A percentile compares a stretch with the other conserved stretches of the same genome.
These are phyloP conservation scores for Ectemnius lituratus DNA, from an alignment of 2,888 invertebrate genomes.

Conservation along the genomic window DNA sequence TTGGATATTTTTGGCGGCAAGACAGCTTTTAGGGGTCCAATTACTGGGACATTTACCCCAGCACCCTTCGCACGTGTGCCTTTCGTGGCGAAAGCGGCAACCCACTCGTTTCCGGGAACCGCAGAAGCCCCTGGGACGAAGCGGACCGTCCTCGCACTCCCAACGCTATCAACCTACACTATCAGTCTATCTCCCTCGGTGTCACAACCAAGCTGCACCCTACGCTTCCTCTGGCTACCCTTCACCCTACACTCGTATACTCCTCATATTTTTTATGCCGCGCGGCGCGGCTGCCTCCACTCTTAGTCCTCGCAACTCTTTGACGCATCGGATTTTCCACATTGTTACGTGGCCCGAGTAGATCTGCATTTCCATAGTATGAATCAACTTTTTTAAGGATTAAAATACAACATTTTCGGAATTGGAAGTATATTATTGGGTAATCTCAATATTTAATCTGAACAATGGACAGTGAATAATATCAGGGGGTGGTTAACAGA, in stretches of 20 bases:
- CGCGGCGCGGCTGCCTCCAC: too few relatives aligned
- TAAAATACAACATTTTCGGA: too few relatives aligned
- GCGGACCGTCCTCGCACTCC: not conserved
- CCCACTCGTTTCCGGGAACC: conserved; percentile 70
- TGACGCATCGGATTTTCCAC: too few relatives aligned
- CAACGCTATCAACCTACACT: conserved; percentile 13
- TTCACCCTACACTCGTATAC: not conserved
- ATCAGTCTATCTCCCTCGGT: conserved; percentile 13
- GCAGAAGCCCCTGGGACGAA: conserved; percentile 54
- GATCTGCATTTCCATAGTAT: too few relatives aligned
- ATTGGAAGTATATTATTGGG: too few relatives aligned
- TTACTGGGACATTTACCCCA: conserved; percentile 33
- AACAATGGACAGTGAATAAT: too few relatives aligned
- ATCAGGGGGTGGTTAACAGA: too few relatives aligned
- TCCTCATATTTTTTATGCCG: not conserved
- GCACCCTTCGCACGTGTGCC: conserved; percentile 38
- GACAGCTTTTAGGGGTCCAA: not conserved
- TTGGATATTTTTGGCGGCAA: too few relatives aligned
- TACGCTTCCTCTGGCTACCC: not conserved
- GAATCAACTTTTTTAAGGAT: too few relatives aligned
- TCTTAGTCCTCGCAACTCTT: too few relatives aligned
- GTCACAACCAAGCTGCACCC: not conserved
- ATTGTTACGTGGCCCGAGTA: too few relatives aligned
- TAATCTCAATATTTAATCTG: too few relatives aligned
- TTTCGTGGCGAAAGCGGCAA: conserved; percentile 52